Conservation (phyloP, 2,797 vertebrate genomes). For the Peromyscus nudipes region DNA sequence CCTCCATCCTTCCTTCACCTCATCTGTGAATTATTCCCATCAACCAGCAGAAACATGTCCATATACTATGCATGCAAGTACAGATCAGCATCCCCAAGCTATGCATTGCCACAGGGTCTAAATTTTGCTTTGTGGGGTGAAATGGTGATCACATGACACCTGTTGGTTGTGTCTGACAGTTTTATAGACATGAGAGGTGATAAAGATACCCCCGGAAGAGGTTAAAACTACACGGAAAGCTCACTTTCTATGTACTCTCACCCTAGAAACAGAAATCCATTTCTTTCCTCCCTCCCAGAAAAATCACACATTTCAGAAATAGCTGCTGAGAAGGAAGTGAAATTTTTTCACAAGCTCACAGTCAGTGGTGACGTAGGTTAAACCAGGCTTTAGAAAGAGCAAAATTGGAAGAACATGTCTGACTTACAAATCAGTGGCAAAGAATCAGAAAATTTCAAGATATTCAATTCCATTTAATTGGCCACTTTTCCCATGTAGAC, state of each 20-base stretch:
- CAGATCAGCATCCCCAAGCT: not conserved
- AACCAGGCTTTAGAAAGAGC: constrained; percentile 83
- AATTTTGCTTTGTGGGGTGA: constrained; percentile 6
- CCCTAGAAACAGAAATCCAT: constrained; percentile 46
- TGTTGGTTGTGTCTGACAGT: constrained; percentile 6
- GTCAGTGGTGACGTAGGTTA: constrained; percentile 67
- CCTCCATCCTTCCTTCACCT: accelerated
- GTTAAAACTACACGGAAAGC: constrained; percentile 12
- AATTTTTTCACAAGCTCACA: constrained; percentile 77
- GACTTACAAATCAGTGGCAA: constrained; percentile 76
- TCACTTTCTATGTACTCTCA: constrained; percentile 21
- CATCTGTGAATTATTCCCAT: not conserved
- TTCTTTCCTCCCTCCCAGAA: constrained; percentile 27
- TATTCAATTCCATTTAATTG: constrained; percentile 44
- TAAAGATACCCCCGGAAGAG: not conserved
- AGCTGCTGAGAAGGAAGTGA: constrained; percentile 79
- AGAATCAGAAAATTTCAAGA: constrained; percentile 63
- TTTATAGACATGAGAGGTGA: not conserved
- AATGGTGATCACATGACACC: not conserved
- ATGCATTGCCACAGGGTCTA: not conserved
- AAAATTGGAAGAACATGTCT: constrained; percentile 78
- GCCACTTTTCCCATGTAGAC: constrained; percentile 49
- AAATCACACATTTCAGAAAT: constrained; percentile 82
- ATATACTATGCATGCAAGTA: not conserved
- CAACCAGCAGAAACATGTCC: not conserved